Conservation (phyloP, 2,888 invertebrate genomes). For the Hanleya hanleyi region DNA sequence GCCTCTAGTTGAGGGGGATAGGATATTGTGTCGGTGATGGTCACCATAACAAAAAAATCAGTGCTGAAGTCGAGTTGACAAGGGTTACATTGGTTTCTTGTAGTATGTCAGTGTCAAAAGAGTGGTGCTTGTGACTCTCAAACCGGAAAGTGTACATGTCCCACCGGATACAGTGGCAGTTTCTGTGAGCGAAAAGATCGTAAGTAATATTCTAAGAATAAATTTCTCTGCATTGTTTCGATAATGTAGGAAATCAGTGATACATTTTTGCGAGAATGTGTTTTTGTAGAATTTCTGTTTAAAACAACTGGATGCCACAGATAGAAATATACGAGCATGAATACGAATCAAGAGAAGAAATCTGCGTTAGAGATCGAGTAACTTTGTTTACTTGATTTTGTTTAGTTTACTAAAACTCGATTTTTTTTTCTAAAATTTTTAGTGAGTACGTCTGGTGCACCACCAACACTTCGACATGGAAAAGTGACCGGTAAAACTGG, state of each 20-base stretch:
- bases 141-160: not conserved
- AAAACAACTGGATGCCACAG: no score
- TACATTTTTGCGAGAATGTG: no score
- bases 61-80: no score
- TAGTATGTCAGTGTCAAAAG: constrained; percentile 1
- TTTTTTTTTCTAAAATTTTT: not conserved
- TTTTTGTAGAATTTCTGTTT: no score
- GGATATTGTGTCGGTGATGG: no score
- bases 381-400: not conserved
- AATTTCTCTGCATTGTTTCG: not conserved
- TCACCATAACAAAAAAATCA: no score
- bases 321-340: no score
- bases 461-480: not conserved
- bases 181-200: not conserved
- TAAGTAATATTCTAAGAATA: not conserved
- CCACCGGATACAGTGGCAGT: not conserved
- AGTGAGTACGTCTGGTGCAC: not conserved
- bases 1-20: no score
- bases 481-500: not conserved
- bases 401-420: not conserved
- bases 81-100: not conserved
- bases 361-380: not conserved
- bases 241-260: no score
- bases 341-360: not conserved
- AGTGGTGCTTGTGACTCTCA: not conserved